Evolutionary conservation across 2,113 vertebrate genomes (phyloP).

Genomic region (Thomomys bottae): DNA sequence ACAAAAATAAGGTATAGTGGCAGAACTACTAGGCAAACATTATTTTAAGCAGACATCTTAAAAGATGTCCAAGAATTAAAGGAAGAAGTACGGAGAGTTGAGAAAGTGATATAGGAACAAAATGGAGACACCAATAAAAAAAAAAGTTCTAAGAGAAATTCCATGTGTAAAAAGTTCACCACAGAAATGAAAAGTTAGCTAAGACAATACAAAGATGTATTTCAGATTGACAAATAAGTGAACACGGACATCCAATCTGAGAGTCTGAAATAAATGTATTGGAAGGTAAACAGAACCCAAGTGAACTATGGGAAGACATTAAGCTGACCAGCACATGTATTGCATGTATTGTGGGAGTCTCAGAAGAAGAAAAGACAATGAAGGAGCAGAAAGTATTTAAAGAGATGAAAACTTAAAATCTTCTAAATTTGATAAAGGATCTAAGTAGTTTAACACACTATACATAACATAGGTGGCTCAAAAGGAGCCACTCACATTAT

Average conservation of each 20-base stretch:
- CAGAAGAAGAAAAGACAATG: background rate
- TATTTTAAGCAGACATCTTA: background rate
- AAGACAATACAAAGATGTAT: background rate
- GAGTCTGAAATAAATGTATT: background rate
- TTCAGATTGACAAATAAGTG: background rate
- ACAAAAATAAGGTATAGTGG: background rate
- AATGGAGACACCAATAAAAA: background rate
- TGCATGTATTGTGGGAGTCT: background rate
- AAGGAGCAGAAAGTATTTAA: background rate
- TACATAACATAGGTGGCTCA: background rate
- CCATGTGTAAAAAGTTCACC: background rate
- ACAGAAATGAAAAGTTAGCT: background rate
- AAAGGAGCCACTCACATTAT: background rate
- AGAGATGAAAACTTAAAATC: background rate
- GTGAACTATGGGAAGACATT: background rate
- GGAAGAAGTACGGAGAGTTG: background rate
- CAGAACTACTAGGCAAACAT: background rate
- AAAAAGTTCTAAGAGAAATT: background rate
- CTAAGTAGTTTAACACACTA: background rate
- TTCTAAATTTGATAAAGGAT: background rate
- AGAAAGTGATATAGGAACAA: background rate
- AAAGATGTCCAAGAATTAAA: background rate
- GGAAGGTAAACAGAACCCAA: background rate
- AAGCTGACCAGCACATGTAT: background rate
- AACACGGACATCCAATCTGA: background rate